Evolutionary conservation across 1,140 invertebrate species (phyloP).

Genomic region (Heliconius hermathena): DNA sequence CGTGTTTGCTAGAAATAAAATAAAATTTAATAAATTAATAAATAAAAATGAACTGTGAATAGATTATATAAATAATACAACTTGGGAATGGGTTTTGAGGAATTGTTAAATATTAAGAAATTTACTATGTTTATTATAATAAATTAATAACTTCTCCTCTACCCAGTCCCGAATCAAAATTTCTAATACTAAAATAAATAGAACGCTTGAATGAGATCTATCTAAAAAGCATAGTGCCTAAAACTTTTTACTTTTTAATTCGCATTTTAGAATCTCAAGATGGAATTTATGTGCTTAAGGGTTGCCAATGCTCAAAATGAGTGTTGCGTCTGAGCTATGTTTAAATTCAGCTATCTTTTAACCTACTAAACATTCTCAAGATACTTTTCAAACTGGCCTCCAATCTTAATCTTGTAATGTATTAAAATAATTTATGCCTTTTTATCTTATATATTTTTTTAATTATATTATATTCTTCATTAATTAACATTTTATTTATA

Average conservation of each 20-base stretch:
- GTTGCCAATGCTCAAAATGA: conserved; percentile 57
- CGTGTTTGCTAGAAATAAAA: conserved; percentile 52
- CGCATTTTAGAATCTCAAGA: conserved; percentile 62
- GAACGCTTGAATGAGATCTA: conserved; percentile 63
- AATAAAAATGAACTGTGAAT: conserved; percentile 47
- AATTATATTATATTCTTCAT: conserved; percentile 27
- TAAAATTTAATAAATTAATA: conserved; percentile 45
- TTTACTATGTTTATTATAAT: conserved; percentile 6
- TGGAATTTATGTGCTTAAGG: conserved; percentile 61
- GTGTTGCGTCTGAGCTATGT: conserved; percentile 64
- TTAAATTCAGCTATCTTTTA: conserved; percentile 43
- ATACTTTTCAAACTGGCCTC: conserved; percentile 50
- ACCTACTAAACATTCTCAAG: conserved; percentile 45
- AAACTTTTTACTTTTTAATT: conserved; percentile 61
- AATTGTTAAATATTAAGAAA: conserved; percentile 36
- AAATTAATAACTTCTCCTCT: conserved; percentile 55
- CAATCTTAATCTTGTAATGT: conserved; percentile 47
- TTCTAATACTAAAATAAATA: conserved; percentile 62
- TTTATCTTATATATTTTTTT: conserved; percentile 20
- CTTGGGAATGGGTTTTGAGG: conserved; percentile 52
- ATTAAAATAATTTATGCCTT: conserved; percentile 59
- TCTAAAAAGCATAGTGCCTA: conserved; percentile 58
- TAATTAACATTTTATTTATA: not conserved
- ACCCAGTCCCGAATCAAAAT: conserved; percentile 56
- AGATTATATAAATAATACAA: conserved; percentile 44